Base-by-base conservation (phyloP, 2,797 vertebrate genomes). In the Okamejei kenojei region DNA sequence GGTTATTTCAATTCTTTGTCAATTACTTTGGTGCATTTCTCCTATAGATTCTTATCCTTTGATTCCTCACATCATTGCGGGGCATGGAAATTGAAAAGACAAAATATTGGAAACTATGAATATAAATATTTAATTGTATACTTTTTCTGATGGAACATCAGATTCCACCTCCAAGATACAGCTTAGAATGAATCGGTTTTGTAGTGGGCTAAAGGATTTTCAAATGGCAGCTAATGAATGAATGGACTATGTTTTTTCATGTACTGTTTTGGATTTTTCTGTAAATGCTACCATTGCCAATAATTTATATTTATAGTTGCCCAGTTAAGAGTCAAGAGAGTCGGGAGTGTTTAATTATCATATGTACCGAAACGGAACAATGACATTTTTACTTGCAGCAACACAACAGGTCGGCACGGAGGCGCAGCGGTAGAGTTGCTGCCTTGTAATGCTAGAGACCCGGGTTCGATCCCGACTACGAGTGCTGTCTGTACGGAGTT, bases 51-150 rank as follows among this genome's bases (percentile, higher is more conserved):
- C 90, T 76, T 76, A 0, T 23, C 38, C 71, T 92, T 92, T 91
- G 68, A 91, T 73, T 45, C 71, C 71, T 74, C 71, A 73, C 21
- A 76, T 92, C 38, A 92, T 54, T 76, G 71, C 11, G n/a, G 29
- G 76, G 90, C 90, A 76, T 92, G 38, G 68, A 92, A 92, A 92
- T 92, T 76, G 71, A 92, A 92, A 74, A 76, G 90, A 76, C 90
- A 54, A 92, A 73, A 38, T 74, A 92, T 74, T 92, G 71, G 90
- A 58, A 54, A 38, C 38, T n/a, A 71, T 76, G 68, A 91, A 91
- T 91, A 91, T 26, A 91, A 91, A 92, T 91, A 91, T 74, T 92
- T 74, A 92, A 92, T 74, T 92, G 63, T 90, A 38, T 38, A 90
- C 58, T 26, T 38, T 76, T 23, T 32, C 58, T 4, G 71, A 54